phyloP scores from a whole-genome alignment of 2,113 vertebrate species.

The Strix aluco region DNA sequence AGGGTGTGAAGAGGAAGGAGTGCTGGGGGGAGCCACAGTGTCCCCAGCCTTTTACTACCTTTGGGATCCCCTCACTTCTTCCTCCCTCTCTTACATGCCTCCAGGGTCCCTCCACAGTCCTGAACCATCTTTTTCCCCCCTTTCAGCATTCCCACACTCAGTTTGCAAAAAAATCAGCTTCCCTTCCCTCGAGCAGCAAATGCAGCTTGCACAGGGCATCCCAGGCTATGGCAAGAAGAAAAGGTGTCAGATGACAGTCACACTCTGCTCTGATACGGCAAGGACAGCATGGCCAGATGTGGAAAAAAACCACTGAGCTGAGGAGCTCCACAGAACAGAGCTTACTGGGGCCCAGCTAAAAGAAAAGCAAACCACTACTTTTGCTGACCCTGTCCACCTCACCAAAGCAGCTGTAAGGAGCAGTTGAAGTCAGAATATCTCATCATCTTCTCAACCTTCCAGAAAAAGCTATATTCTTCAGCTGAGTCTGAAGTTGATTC shows the following conservation, averaged over 20 bases:
- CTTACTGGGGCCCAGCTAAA: not conserved
- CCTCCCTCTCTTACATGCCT: not conserved
- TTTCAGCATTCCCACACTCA: not conserved
- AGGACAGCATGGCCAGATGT: rapidly evolving
- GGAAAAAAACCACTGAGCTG: not conserved
- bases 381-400: not conserved
- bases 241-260: not conserved
- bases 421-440: not conserved
- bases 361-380: not conserved
- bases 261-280: not conserved
- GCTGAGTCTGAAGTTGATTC: not conserved
- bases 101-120: not conserved
- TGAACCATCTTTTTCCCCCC: not conserved
- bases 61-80: not conserved
- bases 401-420: not conserved
- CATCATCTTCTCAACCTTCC: not conserved
- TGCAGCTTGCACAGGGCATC: not conserved
- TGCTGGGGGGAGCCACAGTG: too few relatives aligned
- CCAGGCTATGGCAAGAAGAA: not conserved
- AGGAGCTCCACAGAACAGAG: not conserved
- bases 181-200: not conserved
- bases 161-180: not conserved
- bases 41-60: not conserved
- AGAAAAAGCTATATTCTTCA: not conserved
- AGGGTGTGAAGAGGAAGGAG: not conserved